These are phyloP conservation scores for Centruroides sculpturatus DNA, from an alignment of 1,140 invertebrate species.

Conservation along the genomic window DNA sequence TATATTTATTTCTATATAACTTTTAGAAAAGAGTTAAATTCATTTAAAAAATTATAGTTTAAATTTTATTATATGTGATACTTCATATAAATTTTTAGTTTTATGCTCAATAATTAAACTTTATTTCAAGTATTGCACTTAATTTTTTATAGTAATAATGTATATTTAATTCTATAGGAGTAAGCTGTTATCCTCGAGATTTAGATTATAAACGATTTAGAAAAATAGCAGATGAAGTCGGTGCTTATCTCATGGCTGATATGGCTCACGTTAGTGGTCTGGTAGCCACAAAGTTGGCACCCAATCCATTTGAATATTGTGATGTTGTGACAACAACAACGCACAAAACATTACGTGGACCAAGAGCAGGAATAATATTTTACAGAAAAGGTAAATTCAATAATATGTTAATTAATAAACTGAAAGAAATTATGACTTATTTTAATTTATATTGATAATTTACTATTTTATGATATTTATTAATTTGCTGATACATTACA, in stretches of 20 bases:
- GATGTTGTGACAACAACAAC: slow-evolving; percentile 51
- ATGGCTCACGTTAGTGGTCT: slow-evolving; percentile 54
- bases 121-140: no score
- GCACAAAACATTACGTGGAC: slow-evolving; percentile 45
- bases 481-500: no score
- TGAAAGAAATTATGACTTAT: no score
- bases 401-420: no score
- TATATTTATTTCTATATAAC: no score
- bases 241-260: slow-evolving; percentile 45
- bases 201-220: slow-evolving; percentile 49
- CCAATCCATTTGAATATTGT: slow-evolving; percentile 46
- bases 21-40: no score
- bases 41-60: no score
- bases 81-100: no score
- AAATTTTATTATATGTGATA: no score
- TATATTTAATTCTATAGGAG: slow-evolving; percentile 24
- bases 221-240: slow-evolving; percentile 43
- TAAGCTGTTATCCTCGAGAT: slow-evolving; percentile 48
- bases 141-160: not conserved
- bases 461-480: no score
- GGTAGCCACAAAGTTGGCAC: slow-evolving; percentile 43
- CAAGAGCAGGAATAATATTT: slow-evolving; percentile 42
- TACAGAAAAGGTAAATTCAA: slow-evolving; percentile 36
- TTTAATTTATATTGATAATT: no score
- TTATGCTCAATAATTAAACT: no score